Conservation (phyloP, 1,140 invertebrate genomes). For the Drosophila paulistorum region DNA sequence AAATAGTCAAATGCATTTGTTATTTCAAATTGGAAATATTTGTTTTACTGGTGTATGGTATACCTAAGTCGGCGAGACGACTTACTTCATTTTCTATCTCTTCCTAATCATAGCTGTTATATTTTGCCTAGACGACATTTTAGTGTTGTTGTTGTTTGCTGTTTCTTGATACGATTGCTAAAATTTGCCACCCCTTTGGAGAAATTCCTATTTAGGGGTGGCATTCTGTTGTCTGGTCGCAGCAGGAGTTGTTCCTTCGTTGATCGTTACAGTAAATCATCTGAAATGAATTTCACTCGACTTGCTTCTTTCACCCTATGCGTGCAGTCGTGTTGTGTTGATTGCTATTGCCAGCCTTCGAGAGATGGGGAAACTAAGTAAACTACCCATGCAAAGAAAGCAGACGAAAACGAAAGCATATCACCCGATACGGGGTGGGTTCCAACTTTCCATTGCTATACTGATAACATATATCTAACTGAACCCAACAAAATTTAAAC, state of each 20-base stretch:
- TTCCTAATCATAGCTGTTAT: too few species aligned
- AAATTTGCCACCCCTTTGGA: slow-evolving; percentile 77
- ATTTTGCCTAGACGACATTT: not conserved
- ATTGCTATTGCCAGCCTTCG: slow-evolving; percentile 33
- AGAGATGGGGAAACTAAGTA: slow-evolving; percentile 57
- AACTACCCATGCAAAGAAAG: slow-evolving; percentile 64
- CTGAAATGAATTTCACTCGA: slow-evolving; percentile 74
- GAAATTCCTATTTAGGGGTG: slow-evolving; percentile 40
- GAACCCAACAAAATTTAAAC: too few species aligned
- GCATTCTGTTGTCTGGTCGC: slow-evolving; percentile 42
- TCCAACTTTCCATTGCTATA: slow-evolving; percentile 29
- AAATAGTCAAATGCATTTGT: too few species aligned
- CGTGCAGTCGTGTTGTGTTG: slow-evolving; percentile 10
- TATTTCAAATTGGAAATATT: too few species aligned
- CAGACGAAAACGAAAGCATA: slow-evolving; percentile 41
- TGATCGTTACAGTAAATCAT: slow-evolving; percentile 81
- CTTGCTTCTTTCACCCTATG: slow-evolving; percentile 36
- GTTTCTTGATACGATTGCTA: slow-evolving; percentile 54
- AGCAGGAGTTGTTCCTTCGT: slow-evolving; percentile 62
- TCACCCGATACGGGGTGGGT: slow-evolving; percentile 40
- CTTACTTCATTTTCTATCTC: not conserved
- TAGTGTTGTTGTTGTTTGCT: slow-evolving; percentile 20
- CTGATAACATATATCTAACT: not conserved
- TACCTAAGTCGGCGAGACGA: too few species aligned
- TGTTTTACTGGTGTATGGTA: too few species aligned